These are phyloP conservation scores for Euwallacea fornicatus DNA, from an alignment of 1,140 invertebrate species.

Conservation along the genomic window DNA sequence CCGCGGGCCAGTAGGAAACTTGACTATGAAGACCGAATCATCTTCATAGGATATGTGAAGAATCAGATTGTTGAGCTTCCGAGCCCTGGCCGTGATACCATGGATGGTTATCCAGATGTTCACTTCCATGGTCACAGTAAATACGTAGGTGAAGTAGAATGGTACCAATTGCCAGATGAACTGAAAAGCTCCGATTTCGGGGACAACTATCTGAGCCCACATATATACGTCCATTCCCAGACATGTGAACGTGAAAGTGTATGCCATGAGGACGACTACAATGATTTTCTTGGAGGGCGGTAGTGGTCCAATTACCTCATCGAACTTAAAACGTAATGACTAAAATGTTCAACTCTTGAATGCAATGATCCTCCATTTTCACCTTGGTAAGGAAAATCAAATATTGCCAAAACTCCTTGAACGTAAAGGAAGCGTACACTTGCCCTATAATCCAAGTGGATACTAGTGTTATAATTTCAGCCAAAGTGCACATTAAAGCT, in stretches of 20 bases:
- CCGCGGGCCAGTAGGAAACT: too few species aligned
- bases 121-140: slow-evolving; percentile 18
- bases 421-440: slow-evolving; percentile 8
- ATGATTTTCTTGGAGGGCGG: slow-evolving; percentile 13
- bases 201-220: slow-evolving; percentile 16
- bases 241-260: slow-evolving; percentile 20
- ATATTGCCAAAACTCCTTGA: slow-evolving; percentile 29
- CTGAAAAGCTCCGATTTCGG: background rate
- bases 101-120: slow-evolving; percentile 22
- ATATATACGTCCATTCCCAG: slow-evolving; percentile 22
- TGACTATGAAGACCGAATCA: too few species aligned
- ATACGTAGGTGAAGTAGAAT: slow-evolving; percentile 25
- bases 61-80: slow-evolving; percentile 1
- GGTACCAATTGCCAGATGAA: slow-evolving; percentile 23
- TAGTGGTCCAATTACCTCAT: slow-evolving; percentile 6
- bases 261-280: background rate
- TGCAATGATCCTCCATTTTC: background rate
- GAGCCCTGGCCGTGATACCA: background rate
- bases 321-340: slow-evolving; percentile 6
- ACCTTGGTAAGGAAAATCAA: slow-evolving; percentile 13
- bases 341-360: background rate
- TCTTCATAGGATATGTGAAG: too few species aligned
- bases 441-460: slow-evolving; percentile 28
- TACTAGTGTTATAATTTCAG: slow-evolving; percentile 16
- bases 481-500: slow-evolving; percentile 14